phyloP scores from a whole-genome alignment of 2,888 invertebrate genomes.

The Caenorhabditis virilis region DNA sequence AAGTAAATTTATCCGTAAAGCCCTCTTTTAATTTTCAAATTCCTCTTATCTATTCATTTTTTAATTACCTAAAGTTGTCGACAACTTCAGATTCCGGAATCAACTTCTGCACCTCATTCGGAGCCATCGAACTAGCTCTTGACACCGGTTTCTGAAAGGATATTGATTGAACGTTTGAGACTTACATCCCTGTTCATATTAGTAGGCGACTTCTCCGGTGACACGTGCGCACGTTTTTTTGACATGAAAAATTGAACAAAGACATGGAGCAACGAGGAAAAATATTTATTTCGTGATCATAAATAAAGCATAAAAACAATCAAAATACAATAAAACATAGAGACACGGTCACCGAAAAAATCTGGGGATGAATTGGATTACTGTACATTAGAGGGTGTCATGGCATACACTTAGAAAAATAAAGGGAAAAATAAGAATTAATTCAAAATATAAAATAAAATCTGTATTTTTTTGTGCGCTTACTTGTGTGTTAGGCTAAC shows the following conservation, averaged over 20 bases:
- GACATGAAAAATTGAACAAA: not conserved
- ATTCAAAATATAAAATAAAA: too few relatives aligned
- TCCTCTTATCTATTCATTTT: too few relatives aligned
- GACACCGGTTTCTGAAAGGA: conserved; percentile 28
- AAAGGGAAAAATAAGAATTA: too few relatives aligned
- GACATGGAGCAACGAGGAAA: too few relatives aligned
- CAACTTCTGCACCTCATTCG: too few relatives aligned
- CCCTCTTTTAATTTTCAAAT: too few relatives aligned
- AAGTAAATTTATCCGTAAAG: too few relatives aligned
- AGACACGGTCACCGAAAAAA: conserved; percentile 40
- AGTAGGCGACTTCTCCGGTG: conserved; percentile 30
- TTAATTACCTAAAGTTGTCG: too few relatives aligned
- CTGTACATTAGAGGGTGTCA: too few relatives aligned
- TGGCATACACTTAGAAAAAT: too few relatives aligned
- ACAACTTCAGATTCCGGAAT: not conserved
- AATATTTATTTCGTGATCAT: conserved; percentile 6
- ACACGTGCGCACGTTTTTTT: conserved; percentile 25
- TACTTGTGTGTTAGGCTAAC: not conserved
- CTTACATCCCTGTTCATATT: too few relatives aligned
- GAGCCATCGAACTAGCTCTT: conserved; percentile 14
- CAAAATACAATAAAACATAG: conserved; percentile 19
- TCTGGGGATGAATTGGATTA: conserved; percentile 1
- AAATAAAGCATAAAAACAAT: not conserved
- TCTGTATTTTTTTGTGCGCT: conserved; percentile 14
- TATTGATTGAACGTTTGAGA: too few relatives aligned